Evolutionary conservation across 92 coral and sea anemone species (phyloP), one percentile per base, ranked within the genome.

Genomic region (Zoanthus solanderi): DNA sequence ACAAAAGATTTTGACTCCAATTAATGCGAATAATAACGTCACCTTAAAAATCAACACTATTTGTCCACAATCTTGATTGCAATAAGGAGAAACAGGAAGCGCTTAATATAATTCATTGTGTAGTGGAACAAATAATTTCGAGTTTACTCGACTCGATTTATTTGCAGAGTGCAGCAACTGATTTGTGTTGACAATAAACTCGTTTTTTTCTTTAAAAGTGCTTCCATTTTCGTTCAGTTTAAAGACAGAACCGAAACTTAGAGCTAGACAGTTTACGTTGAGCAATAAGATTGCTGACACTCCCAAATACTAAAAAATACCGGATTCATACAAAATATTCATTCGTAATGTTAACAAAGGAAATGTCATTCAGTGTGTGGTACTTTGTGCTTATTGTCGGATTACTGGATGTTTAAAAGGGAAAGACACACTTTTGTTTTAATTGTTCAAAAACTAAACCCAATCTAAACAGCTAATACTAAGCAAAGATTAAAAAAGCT

Each of bases 321-420:
- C 85, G 85, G 75, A 81, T 81, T 71, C 76, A 81, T 44, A 65
- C 65, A 81, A 47, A 28, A 7, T 73, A 0, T 81, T 46, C 23
- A 60, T 37, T 79, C 6, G 32, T 18, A 68, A 66, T 28, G 16
- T 28, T 81, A 81, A 67, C 52, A 45, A 16, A 81, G 75, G 75
- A 66, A 81, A 46, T 81, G 85, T 66, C 85, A 81, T 17, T 65
- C 75, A 47, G 11, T 6, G 37, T 50, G 32, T 61, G n/a, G 45
- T 42, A 44, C 85, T 45, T 50, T 50, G 12, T 11, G 56, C 56
- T 42, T 61, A n/a, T n/a, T 15, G 42, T 45, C 74, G 42, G 84
- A 63, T 42, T 66, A 63, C 44, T 31, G 63, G 30, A 79, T 60
- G 14, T 13, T 58, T 15, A n/a, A 63, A 65, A 34, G 9, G 8